Evolutionary conservation across 2,888 invertebrate genomes (phyloP).

Genomic region (Metopia argyrocephala): DNA sequence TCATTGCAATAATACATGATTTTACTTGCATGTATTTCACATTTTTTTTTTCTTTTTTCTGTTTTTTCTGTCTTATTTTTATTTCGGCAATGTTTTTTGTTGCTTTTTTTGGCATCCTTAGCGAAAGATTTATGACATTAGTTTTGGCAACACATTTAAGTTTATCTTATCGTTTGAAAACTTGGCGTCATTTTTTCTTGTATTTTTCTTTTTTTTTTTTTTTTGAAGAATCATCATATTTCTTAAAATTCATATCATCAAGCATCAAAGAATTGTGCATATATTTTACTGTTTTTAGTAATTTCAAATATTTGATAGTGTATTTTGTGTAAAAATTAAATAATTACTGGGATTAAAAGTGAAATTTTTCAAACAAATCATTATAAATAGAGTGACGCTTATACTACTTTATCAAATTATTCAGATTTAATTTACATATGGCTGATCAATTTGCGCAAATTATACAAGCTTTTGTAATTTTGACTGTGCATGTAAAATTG

Average conservation of each 20-base stretch:
- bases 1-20: slow-evolving; percentile 64
- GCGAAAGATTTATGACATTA: slow-evolving; percentile 78
- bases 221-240: slow-evolving; percentile 33
- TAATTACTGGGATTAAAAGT: too few relatives aligned
- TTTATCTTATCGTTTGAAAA: slow-evolving; percentile 77
- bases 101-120: slow-evolving; percentile 76
- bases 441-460: too few relatives aligned
- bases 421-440: too few relatives aligned
- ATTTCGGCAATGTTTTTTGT: too few relatives aligned
- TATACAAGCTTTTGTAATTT: too few relatives aligned
- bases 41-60: slow-evolving; percentile 44
- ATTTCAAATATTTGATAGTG: neutral
- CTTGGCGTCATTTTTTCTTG: slow-evolving; percentile 75
- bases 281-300: neutral
- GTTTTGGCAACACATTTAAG: slow-evolving; percentile 77
- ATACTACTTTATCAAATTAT: too few relatives aligned
- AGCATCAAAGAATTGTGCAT: slow-evolving; percentile 2
- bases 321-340: too few relatives aligned
- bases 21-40: slow-evolving; percentile 49
- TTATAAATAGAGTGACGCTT: too few relatives aligned
- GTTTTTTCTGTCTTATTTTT: slow-evolving; percentile 55
- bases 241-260: slow-evolving; percentile 30
- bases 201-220: slow-evolving; percentile 49
- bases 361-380: too few relatives aligned
- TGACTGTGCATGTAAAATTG: too few relatives aligned